These are phyloP conservation scores for human (Homo sapiens) DNA, from an alignment of 2,113 vertebrate species.

Conservation along the genomic window DNA sequence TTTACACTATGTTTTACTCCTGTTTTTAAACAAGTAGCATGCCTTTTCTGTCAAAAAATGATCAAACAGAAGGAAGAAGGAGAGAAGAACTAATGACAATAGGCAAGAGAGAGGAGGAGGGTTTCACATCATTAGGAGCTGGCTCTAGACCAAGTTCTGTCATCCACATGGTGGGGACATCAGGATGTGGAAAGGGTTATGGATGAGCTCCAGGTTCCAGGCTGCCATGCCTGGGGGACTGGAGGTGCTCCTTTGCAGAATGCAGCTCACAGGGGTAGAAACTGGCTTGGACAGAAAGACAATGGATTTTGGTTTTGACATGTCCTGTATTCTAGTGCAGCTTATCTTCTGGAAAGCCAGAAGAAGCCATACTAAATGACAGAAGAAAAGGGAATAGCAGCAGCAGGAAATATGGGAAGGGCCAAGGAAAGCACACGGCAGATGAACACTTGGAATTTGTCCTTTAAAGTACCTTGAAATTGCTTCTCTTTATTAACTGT, in stretches of 20 bases:
- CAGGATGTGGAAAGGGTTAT: not conserved
- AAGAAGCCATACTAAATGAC: conserved; percentile 19
- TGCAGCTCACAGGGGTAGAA: not conserved
- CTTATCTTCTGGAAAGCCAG: conserved; percentile 45
- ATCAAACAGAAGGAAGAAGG: not conserved
- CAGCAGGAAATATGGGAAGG: not conserved
- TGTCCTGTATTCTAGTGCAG: not conserved
- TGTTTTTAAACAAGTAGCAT: conserved; percentile 12
- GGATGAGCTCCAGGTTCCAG: not conserved
- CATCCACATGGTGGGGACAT: not conserved
- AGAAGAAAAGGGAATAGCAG: not conserved
- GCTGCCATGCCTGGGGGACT: not conserved
- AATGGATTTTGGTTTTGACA: not conserved
- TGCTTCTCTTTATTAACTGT: not conserved
- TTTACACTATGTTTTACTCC: not conserved
- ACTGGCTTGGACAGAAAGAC: conserved; percentile 6
- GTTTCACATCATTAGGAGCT: not conserved
- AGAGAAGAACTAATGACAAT: not conserved
- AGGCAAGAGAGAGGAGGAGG: not conserved
- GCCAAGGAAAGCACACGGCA: conserved; percentile 1
- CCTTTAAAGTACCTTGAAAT: conserved; percentile 8
- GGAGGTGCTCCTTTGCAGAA: not conserved
- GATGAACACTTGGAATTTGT: conserved; percentile 24
- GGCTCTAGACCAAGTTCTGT: not conserved
- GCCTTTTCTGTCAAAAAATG: not conserved